Base-by-base conservation (phyloP, 2,888 invertebrate genomes). In the Oscheius myriophilus region DNA sequence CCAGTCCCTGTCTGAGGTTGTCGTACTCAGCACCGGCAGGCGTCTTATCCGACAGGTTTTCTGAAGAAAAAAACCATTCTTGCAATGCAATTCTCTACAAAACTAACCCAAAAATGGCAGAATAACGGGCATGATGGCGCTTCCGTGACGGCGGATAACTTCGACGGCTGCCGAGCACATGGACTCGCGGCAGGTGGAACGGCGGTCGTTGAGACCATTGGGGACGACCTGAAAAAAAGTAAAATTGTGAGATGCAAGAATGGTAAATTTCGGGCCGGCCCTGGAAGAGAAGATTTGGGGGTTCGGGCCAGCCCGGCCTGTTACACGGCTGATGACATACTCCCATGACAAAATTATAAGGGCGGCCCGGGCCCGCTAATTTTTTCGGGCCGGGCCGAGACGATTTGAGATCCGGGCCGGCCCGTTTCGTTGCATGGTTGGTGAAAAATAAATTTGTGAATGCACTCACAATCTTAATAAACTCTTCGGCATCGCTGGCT, bases 121-220 rank as follows among this genome's bases (percentile, higher is more conserved):
- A 87, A 90, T 81, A 11, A 80, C 72, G 41, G 73, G 57, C 64
- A 85, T 73, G 2, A 72, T 70, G 16, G 69, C 92, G 89, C 94
- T 95, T 41, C 97, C 97, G 88, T 97, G 96, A 65, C 92, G 89
- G 86, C 95, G 93, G 2, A 97, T 93, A 71, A 93, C 91, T 58
- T 92, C 92, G 78, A 95, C 91, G n/a, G 96, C 96, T 16, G 96
- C 95, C 75, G 92, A 92, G 68, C 96, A 90, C 96, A 98, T 96
- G 87, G 93, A 92, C 33, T 92, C 92, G 65, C 95, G 91, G 42
- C 89, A 88, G 46, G 90, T 89, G 78, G 91, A 91, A 86, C 92
- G 91, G 25, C 95, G 90, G 89, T 98, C 98, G 1, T 92, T 92
- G 52, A 98, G 90, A 0, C 93, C 94, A 64, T 91, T 91, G 6